A percentile compares a stretch with the other conserved stretches of the same genome.
Evolutionary conservation across 2,888 invertebrate species (phyloP).

Genomic region (Brenthis hecate): DNA sequence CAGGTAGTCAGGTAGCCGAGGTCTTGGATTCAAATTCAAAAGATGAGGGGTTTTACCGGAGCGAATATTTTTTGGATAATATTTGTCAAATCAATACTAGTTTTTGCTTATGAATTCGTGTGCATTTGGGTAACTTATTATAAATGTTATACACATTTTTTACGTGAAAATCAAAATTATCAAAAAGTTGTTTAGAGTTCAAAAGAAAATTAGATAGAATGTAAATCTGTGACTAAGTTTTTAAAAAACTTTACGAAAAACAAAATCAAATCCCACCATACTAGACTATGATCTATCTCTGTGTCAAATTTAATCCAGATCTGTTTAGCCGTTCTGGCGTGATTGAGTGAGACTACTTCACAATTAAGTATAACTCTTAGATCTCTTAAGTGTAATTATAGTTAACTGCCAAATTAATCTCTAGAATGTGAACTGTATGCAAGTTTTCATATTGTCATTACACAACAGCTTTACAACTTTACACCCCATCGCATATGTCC

Average conservation of each 20-base stretch:
- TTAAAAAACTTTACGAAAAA: no score
- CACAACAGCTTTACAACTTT: constrained; percentile 16
- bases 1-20: constrained; percentile 41
- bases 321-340: no score
- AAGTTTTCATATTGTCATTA: constrained; percentile 22
- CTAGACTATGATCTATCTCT: no score
- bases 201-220: no score
- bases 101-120: neutral
- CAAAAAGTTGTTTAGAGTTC: no score
- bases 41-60: constrained; percentile 34
- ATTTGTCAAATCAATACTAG: neutral
- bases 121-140: no score
- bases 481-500: constrained; percentile 6
- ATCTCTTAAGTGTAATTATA: constrained; percentile 5
- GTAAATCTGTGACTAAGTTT: no score
- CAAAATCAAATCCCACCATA: no score
- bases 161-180: no score
- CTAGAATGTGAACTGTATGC: constrained; percentile 5
- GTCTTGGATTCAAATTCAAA: constrained; percentile 32
- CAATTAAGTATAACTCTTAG: neutral
- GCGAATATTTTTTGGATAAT: constrained; percentile 37
- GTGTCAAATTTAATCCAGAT: no score
- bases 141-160: no score
- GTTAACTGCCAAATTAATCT: neutral
- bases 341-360: no score